Evolutionary conservation across 1,140 invertebrate genomes (phyloP).

Genomic region (Drosophila nannoptera): DNA sequence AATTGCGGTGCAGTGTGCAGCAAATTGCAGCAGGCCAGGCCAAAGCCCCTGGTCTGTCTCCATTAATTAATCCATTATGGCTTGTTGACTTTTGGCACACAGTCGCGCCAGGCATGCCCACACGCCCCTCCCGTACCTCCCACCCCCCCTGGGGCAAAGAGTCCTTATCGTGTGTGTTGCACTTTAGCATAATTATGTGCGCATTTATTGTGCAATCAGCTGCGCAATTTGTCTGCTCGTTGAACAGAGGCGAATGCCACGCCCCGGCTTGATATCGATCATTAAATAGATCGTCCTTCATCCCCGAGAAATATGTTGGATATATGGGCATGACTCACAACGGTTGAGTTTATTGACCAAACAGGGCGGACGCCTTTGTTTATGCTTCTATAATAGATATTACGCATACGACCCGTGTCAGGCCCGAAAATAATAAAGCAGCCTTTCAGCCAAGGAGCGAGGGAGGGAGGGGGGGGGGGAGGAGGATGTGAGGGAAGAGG

Average conservation of each 20-base stretch:
- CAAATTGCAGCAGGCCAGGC: neutral
- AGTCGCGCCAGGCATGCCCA: neutral
- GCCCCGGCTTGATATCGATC: no score
- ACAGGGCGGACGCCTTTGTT: conserved; percentile 8
- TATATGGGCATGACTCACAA: conserved; percentile 11
- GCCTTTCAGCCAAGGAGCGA: conserved; percentile 3
- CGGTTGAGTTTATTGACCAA: conserved; percentile 35
- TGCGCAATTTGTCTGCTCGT: conserved; percentile 43
- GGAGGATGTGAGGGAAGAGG: no score
- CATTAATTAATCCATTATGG: conserved; percentile 68
- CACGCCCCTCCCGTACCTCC: neutral
- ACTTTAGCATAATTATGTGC: conserved; percentile 49
- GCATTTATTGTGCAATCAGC: conserved; percentile 52
- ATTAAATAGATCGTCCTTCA: no score
- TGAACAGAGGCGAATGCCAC: neutral
- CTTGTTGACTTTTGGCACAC: conserved; percentile 52
- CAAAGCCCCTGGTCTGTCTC: conserved; percentile 3
- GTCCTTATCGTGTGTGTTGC: conserved; percentile 4
- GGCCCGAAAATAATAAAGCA: conserved; percentile 3
- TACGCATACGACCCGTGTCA: conserved; percentile 26
- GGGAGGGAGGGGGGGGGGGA: no score
- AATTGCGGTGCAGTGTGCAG: conserved; percentile 46
- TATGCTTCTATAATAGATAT: conserved; percentile 14
- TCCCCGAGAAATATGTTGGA: no score
- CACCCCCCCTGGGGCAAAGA: neutral